Evolutionary conservation across 2,113 vertebrate species (phyloP), one percentile per base, ranked within the genome.

Genomic region (Dryoscopus gambensis): DNA sequence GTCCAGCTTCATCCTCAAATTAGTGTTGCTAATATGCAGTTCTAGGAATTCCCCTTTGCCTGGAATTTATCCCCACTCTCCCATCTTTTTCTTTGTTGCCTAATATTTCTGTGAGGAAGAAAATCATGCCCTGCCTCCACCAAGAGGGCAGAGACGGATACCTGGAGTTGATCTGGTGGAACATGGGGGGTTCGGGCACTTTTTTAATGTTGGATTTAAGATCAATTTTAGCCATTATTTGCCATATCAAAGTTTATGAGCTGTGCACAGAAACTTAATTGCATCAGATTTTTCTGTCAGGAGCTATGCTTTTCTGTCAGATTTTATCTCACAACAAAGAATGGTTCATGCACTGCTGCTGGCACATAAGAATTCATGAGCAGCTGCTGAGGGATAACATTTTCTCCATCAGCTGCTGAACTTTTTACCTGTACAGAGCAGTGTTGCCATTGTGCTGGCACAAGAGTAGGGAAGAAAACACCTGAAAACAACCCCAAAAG

Each of bases 241-340:
- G 82, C 88, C 83, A 49, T 94, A 95, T 95, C 95, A 95, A 95
- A 96, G 96, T 96, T 95, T 95, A 96, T 92, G 90, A 96, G 88
- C 85, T 96, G 85, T 93, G 92, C 88, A 90, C 93, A 94, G 76
- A 88, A 96, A 96, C 90, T 95, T 96, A 94, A 94, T 96, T 94
- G 92, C 95, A 93, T 95, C 96, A 96, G 96, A 92, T 95, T 94
- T 96, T 94, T 85, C 88, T 94, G 95, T 95, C 91, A 93, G 91
- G 74, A 95, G 93, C 93, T 91, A 19, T 94, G 95, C 93, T 96
- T 93, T 96, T 88, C 92, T 96, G 95, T 96, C 88, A 87, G 93
- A 96, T 95, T 95, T 94, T 96, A 96, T 96, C 96, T 94, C 44
- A 56, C 84, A 89, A 96, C 95, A 95, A 96, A 95, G 93, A 86